Conservation (phyloP, 2,797 vertebrate species). For the Peromyscus eremicus region DNA sequence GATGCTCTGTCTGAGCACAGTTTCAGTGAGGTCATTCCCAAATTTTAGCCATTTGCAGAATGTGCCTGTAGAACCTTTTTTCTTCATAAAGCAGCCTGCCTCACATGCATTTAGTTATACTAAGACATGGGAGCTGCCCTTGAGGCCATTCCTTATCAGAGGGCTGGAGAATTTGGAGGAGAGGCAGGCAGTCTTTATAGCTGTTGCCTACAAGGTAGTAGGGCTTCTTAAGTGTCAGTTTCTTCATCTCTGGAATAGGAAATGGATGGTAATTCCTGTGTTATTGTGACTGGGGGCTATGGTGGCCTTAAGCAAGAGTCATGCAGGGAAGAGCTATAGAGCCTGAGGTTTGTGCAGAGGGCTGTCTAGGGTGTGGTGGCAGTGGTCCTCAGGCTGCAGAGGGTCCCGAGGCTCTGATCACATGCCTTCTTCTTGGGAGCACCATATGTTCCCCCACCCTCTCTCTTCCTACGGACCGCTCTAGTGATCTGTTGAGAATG, state of each 20-base stretch:
- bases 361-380: neutral
- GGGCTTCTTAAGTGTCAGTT: neutral
- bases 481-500: neutral
- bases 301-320: neutral
- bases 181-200: neutral
- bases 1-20: neutral
- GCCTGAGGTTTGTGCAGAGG: neutral
- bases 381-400: neutral
- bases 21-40: neutral
- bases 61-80: neutral
- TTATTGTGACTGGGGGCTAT: neutral
- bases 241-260: neutral
- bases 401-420: neutral
- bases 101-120: neutral
- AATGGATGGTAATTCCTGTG: neutral
- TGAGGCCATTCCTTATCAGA: neutral
- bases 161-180: neutral
- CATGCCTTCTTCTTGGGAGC: neutral
- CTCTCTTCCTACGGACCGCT: neutral
- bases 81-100: neutral
- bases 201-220: neutral
- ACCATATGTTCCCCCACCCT: rapidly evolving
- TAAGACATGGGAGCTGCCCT: neutral
- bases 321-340: too few relatives aligned
- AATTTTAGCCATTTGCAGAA: neutral